These are phyloP conservation scores for Palythoa heliodiscus DNA, from an alignment of 92 coral and sea anemone species.

Conservation along the genomic window DNA sequence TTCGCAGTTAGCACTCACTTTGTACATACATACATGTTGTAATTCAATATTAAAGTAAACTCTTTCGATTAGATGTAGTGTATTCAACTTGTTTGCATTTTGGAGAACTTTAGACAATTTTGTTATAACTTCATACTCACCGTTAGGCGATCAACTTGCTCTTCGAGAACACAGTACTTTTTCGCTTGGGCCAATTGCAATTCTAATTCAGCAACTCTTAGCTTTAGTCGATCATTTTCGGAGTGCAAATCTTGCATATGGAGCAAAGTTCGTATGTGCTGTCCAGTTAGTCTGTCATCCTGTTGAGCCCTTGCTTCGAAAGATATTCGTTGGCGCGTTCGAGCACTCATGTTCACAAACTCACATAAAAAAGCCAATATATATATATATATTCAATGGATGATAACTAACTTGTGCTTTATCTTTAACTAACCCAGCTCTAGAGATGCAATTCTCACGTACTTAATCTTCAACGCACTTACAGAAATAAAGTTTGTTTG, in stretches of 20 bases:
- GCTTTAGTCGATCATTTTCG: constrained; percentile 71
- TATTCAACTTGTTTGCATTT: background rate
- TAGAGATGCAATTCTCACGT: too few relatives aligned
- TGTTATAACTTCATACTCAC: constrained; percentile 24
- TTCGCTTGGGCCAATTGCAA: constrained; percentile 70
- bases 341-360: background rate
- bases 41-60: too few relatives aligned
- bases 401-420: background rate
- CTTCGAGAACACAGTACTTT: constrained; percentile 69
- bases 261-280: constrained; percentile 75
- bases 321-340: background rate
- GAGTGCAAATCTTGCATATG: constrained; percentile 72
- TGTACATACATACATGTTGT: too few relatives aligned
- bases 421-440: too few relatives aligned
- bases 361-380: background rate
- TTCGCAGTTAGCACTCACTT: too few relatives aligned
- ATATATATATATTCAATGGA: background rate
- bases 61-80: too few relatives aligned
- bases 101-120: background rate
- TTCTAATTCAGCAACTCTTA: constrained; percentile 81
- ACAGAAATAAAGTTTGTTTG: too few relatives aligned
- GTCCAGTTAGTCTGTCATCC: constrained; percentile 58
- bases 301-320: background rate
- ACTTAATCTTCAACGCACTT: too few relatives aligned
- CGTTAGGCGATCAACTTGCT: constrained; percentile 69